Percentiles rank a stretch among this genome's conserved stretches.
Conservation (phyloP, 1,140 invertebrate genomes). For the Philaenus spumarius region DNA sequence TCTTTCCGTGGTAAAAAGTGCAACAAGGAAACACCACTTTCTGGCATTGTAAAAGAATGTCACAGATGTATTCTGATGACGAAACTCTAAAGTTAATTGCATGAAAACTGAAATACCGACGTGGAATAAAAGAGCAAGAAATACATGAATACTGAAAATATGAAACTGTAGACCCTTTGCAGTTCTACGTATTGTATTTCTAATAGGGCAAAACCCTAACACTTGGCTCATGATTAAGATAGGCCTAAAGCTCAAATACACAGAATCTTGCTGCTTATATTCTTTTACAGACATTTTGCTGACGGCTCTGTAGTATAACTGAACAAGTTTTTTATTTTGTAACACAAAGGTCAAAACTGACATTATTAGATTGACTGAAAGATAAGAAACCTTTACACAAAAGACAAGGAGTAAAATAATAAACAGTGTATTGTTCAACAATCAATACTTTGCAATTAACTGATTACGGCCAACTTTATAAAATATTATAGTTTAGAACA, state of each 20-base stretch:
- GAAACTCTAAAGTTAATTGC: conserved; percentile 1
- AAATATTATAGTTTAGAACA: too few relatives aligned
- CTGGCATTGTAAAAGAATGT: conserved; percentile 3
- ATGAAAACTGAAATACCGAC: not conserved
- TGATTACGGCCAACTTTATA: too few relatives aligned
- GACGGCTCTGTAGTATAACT: too few relatives aligned
- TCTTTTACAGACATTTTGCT: too few relatives aligned
- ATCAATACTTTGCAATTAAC: too few relatives aligned
- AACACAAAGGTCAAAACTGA: too few relatives aligned
- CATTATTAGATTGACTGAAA: too few relatives aligned
- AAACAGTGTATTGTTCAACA: too few relatives aligned
- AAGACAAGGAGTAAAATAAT: too few relatives aligned
- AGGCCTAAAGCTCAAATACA: conserved; percentile 3
- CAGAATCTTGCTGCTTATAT: not conserved
- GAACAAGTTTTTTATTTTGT: too few relatives aligned
- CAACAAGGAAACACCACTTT: conserved; percentile 5
- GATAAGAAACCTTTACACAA: too few relatives aligned
- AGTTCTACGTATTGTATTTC: not conserved
- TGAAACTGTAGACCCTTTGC: not conserved
- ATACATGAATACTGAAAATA: not conserved
- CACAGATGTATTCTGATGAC: not conserved
- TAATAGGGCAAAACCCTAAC: not conserved
- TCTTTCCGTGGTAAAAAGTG: conserved; percentile 2
- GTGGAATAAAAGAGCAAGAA: not conserved
- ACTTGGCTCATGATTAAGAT: not conserved